These are phyloP conservation scores for Thinocorus orbignyianus DNA, from an alignment of 2,113 vertebrate species.

Conservation along the genomic window DNA sequence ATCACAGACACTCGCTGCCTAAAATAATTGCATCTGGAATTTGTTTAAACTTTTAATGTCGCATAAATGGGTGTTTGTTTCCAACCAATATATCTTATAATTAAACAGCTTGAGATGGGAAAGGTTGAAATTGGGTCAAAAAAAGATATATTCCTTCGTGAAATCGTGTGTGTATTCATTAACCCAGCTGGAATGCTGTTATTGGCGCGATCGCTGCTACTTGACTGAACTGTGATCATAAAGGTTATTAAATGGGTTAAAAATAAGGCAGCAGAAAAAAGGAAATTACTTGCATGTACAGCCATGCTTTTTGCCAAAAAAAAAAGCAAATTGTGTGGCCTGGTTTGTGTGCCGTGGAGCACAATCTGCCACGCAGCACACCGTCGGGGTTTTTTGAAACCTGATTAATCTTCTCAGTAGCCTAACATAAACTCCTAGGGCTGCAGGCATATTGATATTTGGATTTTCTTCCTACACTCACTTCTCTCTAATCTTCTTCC, in stretches of 20 bases:
- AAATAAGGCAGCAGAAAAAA: constrained; percentile 52
- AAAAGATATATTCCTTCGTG: constrained; percentile 35
- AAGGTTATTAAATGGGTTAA: constrained; percentile 55
- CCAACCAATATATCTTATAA: constrained; percentile 42
- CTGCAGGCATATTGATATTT: constrained; percentile 49
- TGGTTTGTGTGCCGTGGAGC: neutral
- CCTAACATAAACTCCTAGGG: constrained; percentile 41
- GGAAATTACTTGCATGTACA: constrained; percentile 18
- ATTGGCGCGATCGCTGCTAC: neutral
- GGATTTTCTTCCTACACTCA: constrained; percentile 32
- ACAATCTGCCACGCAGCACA: neutral
- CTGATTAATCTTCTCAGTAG: constrained; percentile 49
- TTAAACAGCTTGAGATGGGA: constrained; percentile 44
- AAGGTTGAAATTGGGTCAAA: constrained; percentile 47
- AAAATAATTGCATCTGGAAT: constrained; percentile 56
- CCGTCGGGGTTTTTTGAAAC: neutral
- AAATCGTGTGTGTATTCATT: constrained; percentile 54
- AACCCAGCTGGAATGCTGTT: constrained; percentile 33
- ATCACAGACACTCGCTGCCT: neutral
- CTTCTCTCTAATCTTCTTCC: constrained; percentile 47
- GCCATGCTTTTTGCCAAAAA: neutral
- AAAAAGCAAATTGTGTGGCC: neutral
- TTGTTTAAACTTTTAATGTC: constrained; percentile 54
- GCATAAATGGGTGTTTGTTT: constrained; percentile 47
- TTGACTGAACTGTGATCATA: constrained; percentile 50